These are phyloP conservation scores for Microplitis demolitor DNA, from an alignment of 1,140 invertebrate genomes.

Conservation along the genomic window DNA sequence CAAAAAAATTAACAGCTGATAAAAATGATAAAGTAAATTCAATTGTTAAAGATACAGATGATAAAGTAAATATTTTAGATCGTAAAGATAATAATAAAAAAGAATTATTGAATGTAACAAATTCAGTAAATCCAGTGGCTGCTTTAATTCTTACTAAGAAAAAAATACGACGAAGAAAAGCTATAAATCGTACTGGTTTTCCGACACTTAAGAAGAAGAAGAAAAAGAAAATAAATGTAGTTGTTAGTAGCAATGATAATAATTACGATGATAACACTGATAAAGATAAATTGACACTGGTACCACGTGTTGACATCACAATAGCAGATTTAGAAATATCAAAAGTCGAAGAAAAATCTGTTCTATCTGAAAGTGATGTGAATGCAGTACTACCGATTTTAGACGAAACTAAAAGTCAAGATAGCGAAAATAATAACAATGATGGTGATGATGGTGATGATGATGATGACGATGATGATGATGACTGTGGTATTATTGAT, in stretches of 20 bases:
- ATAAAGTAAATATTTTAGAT: conserved; percentile 2
- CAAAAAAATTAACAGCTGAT: conserved; percentile 10
- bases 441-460: conserved; percentile 26
- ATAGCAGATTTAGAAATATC: conserved; percentile 14
- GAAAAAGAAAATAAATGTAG: conserved; percentile 63
- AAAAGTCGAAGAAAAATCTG: conserved; percentile 31
- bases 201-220: conserved; percentile 85
- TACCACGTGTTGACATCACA: conserved; percentile 26
- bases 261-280: conserved; percentile 36
- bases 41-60: not conserved
- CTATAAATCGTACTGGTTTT: conserved; percentile 85
- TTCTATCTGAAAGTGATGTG: conserved; percentile 39
- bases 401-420: conserved; percentile 3
- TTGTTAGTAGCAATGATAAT: conserved; percentile 27
- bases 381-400: conserved; percentile 24
- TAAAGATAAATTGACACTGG: conserved; percentile 34
- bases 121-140: conserved; percentile 32
- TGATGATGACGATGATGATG: not conserved
- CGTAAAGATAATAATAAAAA: conserved; percentile 35
- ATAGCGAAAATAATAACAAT: conserved; percentile 25
- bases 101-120: conserved; percentile 30
- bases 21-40: conserved; percentile 2
- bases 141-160: conserved; percentile 60
- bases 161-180: conserved; percentile 74
- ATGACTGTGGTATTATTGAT: too few species aligned